Conservation (phyloP, 37 sponge, comb jelly and placozoan genomes). For the Corticium candelabrum region DNA sequence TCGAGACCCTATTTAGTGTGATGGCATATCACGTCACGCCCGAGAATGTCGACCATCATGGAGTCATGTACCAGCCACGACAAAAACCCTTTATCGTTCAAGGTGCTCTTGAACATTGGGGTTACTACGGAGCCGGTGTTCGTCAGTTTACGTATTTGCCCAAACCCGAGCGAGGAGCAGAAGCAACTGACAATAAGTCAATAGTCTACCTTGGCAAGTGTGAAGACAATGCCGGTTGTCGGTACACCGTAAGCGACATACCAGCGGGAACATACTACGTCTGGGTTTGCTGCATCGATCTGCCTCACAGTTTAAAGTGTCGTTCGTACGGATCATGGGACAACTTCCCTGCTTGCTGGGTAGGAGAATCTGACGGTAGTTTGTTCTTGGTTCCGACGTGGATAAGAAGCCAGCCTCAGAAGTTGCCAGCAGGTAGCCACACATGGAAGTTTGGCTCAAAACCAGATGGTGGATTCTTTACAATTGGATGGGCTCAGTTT, state of each 20-base stretch:
- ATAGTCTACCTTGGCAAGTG: neutral
- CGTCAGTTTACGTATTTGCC: neutral
- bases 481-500: neutral
- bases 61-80: neutral
- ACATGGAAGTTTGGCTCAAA: neutral
- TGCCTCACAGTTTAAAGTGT: neutral
- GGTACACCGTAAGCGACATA: neutral
- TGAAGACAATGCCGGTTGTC: neutral
- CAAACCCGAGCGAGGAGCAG: neutral
- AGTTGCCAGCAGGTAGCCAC: neutral
- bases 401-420: neutral
- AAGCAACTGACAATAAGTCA: too few species aligned
- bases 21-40: neutral
- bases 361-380: neutral
- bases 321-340: slow-evolving; percentile 1
- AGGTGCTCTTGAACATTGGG: neutral
- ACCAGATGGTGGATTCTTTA: neutral
- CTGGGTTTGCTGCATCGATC: slow-evolving; percentile 1
- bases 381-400: neutral
- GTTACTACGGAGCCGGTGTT: neutral
- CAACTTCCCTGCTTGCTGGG: neutral
- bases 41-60: neutral
- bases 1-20: neutral
- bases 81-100: neutral
- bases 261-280: neutral